Evolutionary conservation across 2,113 vertebrate genomes (phyloP).

Genomic region (Scophthalmus maximus): DNA sequence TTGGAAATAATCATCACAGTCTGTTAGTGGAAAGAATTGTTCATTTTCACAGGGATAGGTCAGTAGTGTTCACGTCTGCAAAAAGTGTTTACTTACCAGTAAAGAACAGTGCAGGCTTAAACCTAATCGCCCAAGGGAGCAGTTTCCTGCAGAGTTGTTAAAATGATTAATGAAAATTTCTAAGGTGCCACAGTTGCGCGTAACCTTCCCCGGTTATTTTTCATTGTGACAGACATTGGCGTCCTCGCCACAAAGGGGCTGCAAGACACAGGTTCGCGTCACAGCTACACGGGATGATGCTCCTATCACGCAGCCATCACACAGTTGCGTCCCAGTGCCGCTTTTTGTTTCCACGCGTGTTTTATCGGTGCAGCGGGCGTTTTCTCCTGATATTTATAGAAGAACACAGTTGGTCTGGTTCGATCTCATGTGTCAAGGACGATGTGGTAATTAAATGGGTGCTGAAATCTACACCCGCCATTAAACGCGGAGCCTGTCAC

Average conservation of each 20-base stretch:
- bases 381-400: slow-evolving; percentile 21
- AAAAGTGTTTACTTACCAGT: slow-evolving; percentile 22
- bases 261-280: too few species aligned
- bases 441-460: slow-evolving; percentile 59
- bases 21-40: slow-evolving; percentile 8
- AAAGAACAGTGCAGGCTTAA: slow-evolving; percentile 28
- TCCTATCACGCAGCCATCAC: too few species aligned
- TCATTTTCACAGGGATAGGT: neutral
- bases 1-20: neutral
- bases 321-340: neutral
- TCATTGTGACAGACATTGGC: slow-evolving; percentile 30
- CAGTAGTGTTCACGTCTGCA: slow-evolving; percentile 33
- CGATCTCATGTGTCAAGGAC: slow-evolving; percentile 44
- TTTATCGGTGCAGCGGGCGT: neutral
- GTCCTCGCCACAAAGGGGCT: neutral
- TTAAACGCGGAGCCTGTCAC: slow-evolving; percentile 49
- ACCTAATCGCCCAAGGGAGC: slow-evolving; percentile 52
- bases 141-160: slow-evolving; percentile 51
- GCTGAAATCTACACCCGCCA: slow-evolving; percentile 55
- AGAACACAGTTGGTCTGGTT: slow-evolving; percentile 13
- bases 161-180: slow-evolving; percentile 57
- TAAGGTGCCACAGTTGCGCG: slow-evolving; percentile 41
- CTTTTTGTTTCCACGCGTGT: neutral
- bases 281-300: too few species aligned
- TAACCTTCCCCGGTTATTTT: slow-evolving; percentile 49